Percentiles rank a stretch among this genome's conserved stretches.
phyloP scores from a whole-genome alignment of 2,113 vertebrate species.

The Cepphus grylle region DNA sequence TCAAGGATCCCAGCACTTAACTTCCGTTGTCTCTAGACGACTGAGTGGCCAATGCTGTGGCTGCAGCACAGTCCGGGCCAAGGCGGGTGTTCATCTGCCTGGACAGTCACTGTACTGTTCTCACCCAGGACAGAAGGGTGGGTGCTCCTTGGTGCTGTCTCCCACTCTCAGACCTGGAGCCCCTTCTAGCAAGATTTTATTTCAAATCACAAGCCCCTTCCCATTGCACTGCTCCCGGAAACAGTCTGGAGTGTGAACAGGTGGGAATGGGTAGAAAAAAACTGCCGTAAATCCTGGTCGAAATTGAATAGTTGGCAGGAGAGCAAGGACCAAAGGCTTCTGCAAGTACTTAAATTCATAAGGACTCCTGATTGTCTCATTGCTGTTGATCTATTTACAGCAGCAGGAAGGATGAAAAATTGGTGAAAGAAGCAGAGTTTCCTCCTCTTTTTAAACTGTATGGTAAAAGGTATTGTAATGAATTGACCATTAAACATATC shows the following conservation, averaged over 20 bases:
- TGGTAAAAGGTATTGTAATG: background rate
- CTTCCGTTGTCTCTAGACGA: background rate
- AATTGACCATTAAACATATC: background rate
- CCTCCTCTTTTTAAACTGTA: background rate
- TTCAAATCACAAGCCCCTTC: background rate
- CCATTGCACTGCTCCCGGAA: background rate
- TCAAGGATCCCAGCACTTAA: background rate
- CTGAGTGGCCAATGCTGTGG: background rate
- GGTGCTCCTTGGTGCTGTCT: background rate
- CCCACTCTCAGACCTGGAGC: background rate
- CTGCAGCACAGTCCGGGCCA: background rate
- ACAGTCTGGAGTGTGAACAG: background rate
- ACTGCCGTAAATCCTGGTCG: accelerated
- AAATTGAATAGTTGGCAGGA: constrained; percentile 1
- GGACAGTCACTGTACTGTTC: background rate
- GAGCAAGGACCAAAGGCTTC: background rate
- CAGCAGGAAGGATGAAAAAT: background rate
- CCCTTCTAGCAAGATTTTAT: background rate
- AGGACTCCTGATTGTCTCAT: background rate
- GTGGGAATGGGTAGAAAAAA: background rate
- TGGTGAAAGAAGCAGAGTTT: background rate
- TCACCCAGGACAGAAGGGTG: background rate
- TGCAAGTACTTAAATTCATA: background rate
- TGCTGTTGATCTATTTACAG: background rate
- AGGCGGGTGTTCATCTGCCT: background rate